Evolutionary conservation across 1,140 invertebrate genomes (phyloP), one percentile per base, ranked within the genome.

Genomic region (Dendrolimus punctatus): DNA sequence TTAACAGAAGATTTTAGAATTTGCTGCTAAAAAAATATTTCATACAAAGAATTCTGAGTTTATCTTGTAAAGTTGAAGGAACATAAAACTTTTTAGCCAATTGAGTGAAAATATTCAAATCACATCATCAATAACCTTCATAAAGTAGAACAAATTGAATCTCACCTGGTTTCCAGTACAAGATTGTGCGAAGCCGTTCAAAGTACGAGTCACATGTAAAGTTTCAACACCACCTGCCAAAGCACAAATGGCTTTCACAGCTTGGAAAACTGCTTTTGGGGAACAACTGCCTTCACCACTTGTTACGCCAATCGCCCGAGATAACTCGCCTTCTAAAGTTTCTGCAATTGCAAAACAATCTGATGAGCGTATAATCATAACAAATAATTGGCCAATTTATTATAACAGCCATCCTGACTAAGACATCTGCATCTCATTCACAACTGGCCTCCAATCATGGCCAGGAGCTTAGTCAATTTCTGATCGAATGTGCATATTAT

Each of bases 201-300:
- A 83, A 41, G 94, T 91, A 55, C 93, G 90, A 4, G 91, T 93
- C 3, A 97, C 91, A 68, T 96, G 95, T 46, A 93, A 81, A 0
- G 96, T 98, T 84, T 98, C 95, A 4, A 98, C 91, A 54, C 92
- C 93, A 7, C 95, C 95, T 59, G 98, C 92, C 36, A 96, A 85
- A 37, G 95, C 92, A 76, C 96, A 96, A 6, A 99, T 92, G 1
- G 95, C 95, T 87, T 98, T 99, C 0, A 98, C 94, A 0, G 95
- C 93, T 82, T 99, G 97, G 10, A 93, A 89, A 44, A 97, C 91
- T 10, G 92, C 86, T 39, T 88, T 57, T 58, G 90, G 70, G 50
- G 88, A 70, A 62, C 85, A 60, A 55, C 62, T 54, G 60, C 90
- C 88, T 75, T 89, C 87, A 51, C 91, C 90, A 43, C 89, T 78